phyloP scores from a whole-genome alignment of 2,888 invertebrate species.

The Leistus spinibarbis region DNA sequence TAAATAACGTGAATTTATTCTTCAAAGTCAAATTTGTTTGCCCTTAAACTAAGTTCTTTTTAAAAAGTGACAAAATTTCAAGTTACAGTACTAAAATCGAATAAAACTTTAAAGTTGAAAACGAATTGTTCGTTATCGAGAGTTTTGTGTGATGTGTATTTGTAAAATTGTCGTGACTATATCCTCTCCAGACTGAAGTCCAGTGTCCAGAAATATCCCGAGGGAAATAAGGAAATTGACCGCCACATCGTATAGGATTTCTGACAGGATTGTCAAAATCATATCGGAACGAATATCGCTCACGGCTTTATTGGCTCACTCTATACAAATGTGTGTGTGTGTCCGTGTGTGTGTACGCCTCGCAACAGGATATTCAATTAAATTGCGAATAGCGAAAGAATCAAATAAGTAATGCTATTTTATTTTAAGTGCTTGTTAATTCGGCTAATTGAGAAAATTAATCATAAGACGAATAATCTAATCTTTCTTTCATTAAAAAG shows the following conservation, averaged over 20 bases:
- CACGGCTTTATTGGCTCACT: no score
- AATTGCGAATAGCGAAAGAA: not conserved
- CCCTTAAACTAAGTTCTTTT: no score
- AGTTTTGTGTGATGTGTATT: not conserved
- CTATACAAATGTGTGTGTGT: no score
- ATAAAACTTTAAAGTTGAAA: not conserved
- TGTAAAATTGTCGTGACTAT: not conserved
- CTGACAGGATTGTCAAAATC: conserved; percentile 27
- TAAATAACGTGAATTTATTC: no score
- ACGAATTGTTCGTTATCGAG: not conserved
- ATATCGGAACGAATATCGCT: not conserved
- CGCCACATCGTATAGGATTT: conserved; percentile 9
- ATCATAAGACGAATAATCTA: not conserved
- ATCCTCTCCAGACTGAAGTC: not conserved
- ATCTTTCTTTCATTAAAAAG: not conserved
- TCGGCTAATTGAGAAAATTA: conserved; percentile 2
- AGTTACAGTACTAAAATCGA: no score
- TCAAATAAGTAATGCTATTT: not conserved
- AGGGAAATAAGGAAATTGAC: conserved; percentile 31
- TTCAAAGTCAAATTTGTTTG: no score
- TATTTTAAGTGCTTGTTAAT: not conserved
- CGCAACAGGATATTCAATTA: not conserved
- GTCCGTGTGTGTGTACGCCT: not conserved
- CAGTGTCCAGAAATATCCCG: conserved; percentile 3
- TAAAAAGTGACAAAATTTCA: not conserved